Base-by-base conservation (phyloP, 2,113 vertebrate genomes). In the Burhinus bistriatus region DNA sequence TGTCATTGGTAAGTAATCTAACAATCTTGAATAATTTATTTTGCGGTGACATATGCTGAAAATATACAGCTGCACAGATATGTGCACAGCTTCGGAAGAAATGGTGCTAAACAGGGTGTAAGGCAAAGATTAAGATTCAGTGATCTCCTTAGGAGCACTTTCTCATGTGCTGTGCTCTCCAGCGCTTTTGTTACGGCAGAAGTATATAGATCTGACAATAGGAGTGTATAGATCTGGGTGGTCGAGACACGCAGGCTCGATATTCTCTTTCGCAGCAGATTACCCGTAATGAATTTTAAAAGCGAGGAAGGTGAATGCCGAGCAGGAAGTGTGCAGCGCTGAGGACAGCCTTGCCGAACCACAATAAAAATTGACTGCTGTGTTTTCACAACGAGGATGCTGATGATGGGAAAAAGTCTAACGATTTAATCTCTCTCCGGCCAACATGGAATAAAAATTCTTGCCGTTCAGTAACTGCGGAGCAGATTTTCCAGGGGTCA, bases 11-110 rank as follows among this genome's bases (percentile, higher is more conserved):
- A 97, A 97, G 95, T 97, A 95, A 98, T 97, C 97, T 96, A 97
- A 97, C 84, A 91, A 89, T 86, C 64, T 78, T 98, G 95, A 98
- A 98, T 97, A 97, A 98, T 98, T 98, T 97, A 98, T 98, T 98
- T 97, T 85, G 38, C 96, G 94, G 85, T 92, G 93, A 86, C 81
- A 94, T 75, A 80, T 89, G 78, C 95, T 96, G 86, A 97, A 97
- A 97, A 98, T 95, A 96, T 75, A 97, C 86, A 94, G 78, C 90
- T 90, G 87, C 76, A 75, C 25, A 76, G 78, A 96, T 89, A 78
- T 79, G 27, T 82, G 47, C 86, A 57, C 62, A 49, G 73, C 77
- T 95, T 89, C 16, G 29, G 84, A 96, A 93, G 79, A 85, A 69
- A 71, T 61, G 72, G 75, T 89, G 90, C 55, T 82, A 57, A 69